Evolutionary conservation across 2,113 vertebrate genomes (phyloP).

Genomic region (Hemicordylus capensis): DNA sequence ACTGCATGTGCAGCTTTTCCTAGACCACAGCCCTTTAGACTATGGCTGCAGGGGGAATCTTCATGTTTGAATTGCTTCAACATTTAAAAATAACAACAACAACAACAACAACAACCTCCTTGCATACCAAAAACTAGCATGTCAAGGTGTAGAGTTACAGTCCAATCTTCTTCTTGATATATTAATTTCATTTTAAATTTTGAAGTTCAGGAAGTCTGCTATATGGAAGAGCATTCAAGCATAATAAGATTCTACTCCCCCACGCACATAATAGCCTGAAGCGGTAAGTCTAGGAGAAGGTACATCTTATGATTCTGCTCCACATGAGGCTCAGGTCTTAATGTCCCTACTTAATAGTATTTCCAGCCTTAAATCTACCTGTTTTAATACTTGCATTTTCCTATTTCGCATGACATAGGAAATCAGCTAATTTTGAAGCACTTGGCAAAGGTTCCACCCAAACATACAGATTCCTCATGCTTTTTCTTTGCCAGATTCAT

Average conservation of each 20-base stretch:
- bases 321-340: background rate
- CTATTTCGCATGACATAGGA: background rate
- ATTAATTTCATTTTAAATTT: too few species aligned
- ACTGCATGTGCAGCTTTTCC: background rate
- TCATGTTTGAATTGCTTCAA: background rate
- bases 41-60: too few species aligned
- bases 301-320: background rate
- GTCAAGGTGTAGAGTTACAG: background rate
- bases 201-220: background rate
- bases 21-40: background rate
- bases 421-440: background rate
- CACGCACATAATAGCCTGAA: background rate
- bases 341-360: background rate
- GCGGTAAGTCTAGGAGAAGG: background rate
- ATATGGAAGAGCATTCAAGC: background rate
- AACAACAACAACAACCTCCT: too few species aligned
- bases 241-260: background rate
- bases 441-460: background rate
- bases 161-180: background rate
- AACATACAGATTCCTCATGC: background rate
- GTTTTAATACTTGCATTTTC: background rate
- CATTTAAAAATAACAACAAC: too few species aligned
- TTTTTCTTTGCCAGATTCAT: background rate
- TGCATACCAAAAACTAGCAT: background rate
- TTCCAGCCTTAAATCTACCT: background rate